Evolutionary conservation across 2,888 invertebrate genomes (phyloP).

Genomic region (Nemurella pictetii): DNA sequence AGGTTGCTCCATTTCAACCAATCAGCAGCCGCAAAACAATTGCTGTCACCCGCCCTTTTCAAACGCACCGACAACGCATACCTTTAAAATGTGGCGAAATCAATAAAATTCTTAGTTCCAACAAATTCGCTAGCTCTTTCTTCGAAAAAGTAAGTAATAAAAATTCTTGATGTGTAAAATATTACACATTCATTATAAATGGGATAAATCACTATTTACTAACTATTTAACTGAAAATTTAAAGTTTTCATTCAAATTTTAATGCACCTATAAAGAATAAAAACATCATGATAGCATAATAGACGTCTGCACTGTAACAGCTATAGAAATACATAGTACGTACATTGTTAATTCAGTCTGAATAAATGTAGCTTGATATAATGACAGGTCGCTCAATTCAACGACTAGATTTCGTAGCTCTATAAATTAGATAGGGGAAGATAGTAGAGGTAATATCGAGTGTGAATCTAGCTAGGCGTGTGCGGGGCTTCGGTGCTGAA

Average conservation of each 20-base stretch:
- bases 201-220: too few species aligned
- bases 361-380: not conserved
- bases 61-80: too few species aligned
- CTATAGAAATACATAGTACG: not conserved
- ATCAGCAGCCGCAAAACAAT: not conserved
- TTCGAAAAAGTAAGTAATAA: too few species aligned
- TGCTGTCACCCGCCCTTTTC: not conserved
- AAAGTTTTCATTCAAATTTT: not conserved
- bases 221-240: too few species aligned
- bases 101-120: too few species aligned
- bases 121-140: too few species aligned
- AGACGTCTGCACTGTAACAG: not conserved
- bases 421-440: not conserved
- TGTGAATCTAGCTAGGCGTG: constrained; percentile 51
- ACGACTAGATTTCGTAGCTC: not conserved
- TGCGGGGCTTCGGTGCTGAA: constrained; percentile 82
- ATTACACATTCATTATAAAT: too few species aligned
- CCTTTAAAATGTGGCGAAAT: too few species aligned
- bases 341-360: not conserved
- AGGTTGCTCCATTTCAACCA: not conserved
- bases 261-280: not conserved
- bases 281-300: not conserved
- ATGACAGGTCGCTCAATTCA: not conserved
- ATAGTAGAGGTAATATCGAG: not conserved
- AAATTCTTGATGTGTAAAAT: too few species aligned